These are phyloP conservation scores for Babylonia areolata DNA, from an alignment of 1,140 invertebrate genomes.

Conservation along the genomic window DNA sequence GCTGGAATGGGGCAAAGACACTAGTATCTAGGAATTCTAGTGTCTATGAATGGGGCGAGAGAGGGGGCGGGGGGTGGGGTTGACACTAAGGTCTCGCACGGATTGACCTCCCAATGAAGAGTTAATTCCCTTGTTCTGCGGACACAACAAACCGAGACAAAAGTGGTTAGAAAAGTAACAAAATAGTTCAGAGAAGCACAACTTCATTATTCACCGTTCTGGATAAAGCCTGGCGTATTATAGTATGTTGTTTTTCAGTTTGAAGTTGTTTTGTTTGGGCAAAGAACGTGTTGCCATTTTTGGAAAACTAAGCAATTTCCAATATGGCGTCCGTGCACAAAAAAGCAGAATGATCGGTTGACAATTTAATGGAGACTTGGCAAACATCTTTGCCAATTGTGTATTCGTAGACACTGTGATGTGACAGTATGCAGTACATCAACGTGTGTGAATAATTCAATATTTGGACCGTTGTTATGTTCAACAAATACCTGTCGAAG, in stretches of 20 bases:
- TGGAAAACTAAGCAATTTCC: conserved; percentile 7
- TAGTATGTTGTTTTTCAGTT: neutral
- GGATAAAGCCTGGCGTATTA: neutral
- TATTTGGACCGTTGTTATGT: neutral
- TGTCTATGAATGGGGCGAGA: no score
- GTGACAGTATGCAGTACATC: neutral
- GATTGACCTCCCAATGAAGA: neutral
- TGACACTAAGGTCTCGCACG: neutral
- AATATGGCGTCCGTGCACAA: neutral
- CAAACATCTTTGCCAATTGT: neutral
- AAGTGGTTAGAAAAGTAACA: neutral
- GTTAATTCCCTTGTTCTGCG: neutral
- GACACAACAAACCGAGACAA: neutral
- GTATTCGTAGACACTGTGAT: neutral
- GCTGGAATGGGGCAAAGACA: no score
- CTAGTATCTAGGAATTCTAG: no score
- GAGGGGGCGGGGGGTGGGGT: no score
- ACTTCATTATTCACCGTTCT: neutral
- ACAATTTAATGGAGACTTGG: neutral
- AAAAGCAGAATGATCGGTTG: neutral
- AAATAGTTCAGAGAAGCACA: neutral
- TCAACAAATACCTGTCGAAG: neutral
- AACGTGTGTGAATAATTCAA: neutral
- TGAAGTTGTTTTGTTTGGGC: neutral
- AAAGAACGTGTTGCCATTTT: neutral